phyloP scores from a whole-genome alignment of 2,888 invertebrate genomes.

The Sarcophaga carnaria region DNA sequence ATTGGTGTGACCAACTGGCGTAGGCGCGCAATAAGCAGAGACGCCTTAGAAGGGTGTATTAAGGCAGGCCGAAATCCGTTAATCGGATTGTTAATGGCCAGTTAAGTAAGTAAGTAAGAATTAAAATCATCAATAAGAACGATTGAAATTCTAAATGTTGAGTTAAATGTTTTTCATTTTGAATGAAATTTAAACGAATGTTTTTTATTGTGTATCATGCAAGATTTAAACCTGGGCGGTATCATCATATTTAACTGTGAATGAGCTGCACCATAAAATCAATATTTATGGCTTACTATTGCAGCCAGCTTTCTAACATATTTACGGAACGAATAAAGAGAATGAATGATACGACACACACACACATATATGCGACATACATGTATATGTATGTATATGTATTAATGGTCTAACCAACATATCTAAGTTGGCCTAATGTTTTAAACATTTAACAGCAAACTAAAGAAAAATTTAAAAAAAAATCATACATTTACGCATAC shows the following conservation, averaged over 20 bases:
- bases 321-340: neutral
- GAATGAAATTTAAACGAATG: neutral
- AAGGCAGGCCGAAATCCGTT: too few species aligned
- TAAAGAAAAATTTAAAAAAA: conserved; percentile 6
- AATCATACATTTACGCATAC: neutral
- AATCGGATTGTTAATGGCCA: too few species aligned
- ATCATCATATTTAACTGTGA: conserved; percentile 28
- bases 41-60: too few species aligned
- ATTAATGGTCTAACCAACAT: neutral
- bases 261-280: conserved; percentile 35
- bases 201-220: neutral
- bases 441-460: conserved; percentile 23
- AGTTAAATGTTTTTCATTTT: neutral
- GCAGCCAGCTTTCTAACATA: conserved; percentile 29
- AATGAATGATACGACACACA: too few species aligned
- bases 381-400: conserved; percentile 1
- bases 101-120: too few species aligned
- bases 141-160: neutral
- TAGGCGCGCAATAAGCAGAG: too few species aligned
- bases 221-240: conserved; percentile 8
- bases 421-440: conserved; percentile 13
- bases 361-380: neutral
- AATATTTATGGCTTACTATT: conserved; percentile 7
- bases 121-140: neutral
- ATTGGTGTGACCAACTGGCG: too few species aligned